phyloP scores from a whole-genome alignment of 2,113 vertebrate species.

The Chroicocephalus ridibundus region DNA sequence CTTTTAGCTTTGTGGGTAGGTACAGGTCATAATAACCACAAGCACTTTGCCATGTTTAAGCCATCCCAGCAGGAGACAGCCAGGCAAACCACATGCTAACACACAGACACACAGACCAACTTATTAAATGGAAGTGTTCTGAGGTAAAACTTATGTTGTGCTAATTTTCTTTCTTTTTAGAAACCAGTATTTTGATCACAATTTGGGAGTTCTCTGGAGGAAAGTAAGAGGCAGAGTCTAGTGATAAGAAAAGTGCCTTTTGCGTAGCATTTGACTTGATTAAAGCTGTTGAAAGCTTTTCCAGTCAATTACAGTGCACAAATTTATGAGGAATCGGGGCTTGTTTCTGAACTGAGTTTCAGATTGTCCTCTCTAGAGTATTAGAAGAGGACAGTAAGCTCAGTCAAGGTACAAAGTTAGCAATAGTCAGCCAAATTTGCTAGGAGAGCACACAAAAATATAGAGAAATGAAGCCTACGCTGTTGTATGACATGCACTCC shows the following conservation, averaged over 20 bases:
- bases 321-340: not conserved
- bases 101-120: not conserved
- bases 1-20: not conserved
- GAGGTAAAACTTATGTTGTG: not conserved
- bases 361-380: not conserved
- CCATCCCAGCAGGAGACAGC: not conserved
- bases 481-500: not conserved
- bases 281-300: not conserved
- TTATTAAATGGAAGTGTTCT: not conserved
- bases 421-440: not conserved
- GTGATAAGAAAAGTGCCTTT: not conserved
- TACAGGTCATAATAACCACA: not conserved
- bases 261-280: not conserved
- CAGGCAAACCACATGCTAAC: not conserved
- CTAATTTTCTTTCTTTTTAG: not conserved
- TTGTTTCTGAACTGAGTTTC: not conserved
- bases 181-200: not conserved
- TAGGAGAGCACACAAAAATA: not conserved
- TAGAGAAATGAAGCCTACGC: fast-evolving
- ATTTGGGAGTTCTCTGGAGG: not conserved
- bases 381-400: not conserved
- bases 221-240: not conserved
- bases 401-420: not conserved
- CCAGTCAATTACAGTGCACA: not conserved
- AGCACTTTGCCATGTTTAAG: not conserved